A percentile compares a stretch with the other conserved stretches of the same genome.
Conservation (phyloP, 1,140 invertebrate genomes). For the Pogonus chalceus region DNA sequence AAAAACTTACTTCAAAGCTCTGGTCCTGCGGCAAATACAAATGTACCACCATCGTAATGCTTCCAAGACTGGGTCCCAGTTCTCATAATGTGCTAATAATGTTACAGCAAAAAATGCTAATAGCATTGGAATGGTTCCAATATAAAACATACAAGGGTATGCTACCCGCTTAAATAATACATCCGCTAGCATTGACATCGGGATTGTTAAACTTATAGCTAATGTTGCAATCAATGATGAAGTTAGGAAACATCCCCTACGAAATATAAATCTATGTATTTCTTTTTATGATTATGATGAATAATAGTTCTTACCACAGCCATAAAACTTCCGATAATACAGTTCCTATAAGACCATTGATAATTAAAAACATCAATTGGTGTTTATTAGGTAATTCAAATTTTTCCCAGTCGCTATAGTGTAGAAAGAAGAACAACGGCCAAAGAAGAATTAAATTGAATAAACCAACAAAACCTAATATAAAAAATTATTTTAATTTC, state of each 20-base stretch:
- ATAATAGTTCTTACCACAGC: slow-evolving; percentile 63
- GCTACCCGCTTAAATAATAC: slow-evolving; percentile 61
- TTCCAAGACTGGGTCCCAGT: slow-evolving; percentile 70
- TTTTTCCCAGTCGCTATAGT: slow-evolving; percentile 64
- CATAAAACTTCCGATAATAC: slow-evolving; percentile 78
- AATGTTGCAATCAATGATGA: slow-evolving; percentile 78
- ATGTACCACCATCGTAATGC: slow-evolving; percentile 49
- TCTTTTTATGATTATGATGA: not conserved
- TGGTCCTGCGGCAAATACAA: slow-evolving; percentile 41
- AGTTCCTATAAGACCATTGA: slow-evolving; percentile 81
- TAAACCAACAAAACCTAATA: slow-evolving; percentile 74
- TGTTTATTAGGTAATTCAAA: slow-evolving; percentile 72
- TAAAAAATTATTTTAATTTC: slow-evolving; percentile 14
- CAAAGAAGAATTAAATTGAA: slow-evolving; percentile 73
- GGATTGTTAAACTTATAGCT: slow-evolving; percentile 73
- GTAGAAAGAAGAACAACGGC: slow-evolving; percentile 77
- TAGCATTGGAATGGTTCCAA: slow-evolving; percentile 70
- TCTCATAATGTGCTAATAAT: slow-evolving; percentile 69
- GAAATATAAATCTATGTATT: slow-evolving; percentile 9
- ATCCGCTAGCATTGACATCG: slow-evolving; percentile 75
- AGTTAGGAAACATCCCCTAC: slow-evolving; percentile 80
- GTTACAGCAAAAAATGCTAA: slow-evolving; percentile 66
- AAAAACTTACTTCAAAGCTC: slow-evolving; percentile 36
- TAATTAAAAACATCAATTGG: slow-evolving; percentile 65
- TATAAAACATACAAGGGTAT: slow-evolving; percentile 67